Evolutionary conservation across 2,797 vertebrate genomes (phyloP).

Genomic region (Takifugu rubripes): DNA sequence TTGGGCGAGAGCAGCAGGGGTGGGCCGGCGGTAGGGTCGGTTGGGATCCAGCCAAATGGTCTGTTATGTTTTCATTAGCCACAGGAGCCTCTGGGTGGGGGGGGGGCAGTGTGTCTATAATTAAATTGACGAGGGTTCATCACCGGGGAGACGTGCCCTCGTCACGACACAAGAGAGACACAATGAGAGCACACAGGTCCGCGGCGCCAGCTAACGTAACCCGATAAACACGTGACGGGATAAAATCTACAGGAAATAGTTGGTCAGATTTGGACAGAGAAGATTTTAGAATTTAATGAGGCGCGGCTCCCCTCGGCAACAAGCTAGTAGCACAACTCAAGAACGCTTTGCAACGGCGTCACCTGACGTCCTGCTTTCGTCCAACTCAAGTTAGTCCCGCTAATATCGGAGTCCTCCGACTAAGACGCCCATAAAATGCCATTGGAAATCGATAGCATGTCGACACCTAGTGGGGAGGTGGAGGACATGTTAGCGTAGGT

Average conservation of each 20-base stretch:
- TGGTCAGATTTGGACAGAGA: neutral
- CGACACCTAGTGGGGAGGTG: too few relatives aligned
- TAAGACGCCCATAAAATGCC: too few relatives aligned
- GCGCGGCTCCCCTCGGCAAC: too few relatives aligned
- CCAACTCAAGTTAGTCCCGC: too few relatives aligned
- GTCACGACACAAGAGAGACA: conserved; percentile 42
- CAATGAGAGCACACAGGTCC: conserved; percentile 37
- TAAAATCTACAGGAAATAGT: conserved; percentile 1
- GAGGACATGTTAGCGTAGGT: too few relatives aligned
- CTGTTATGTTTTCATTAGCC: conserved; percentile 65
- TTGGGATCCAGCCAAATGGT: conserved; percentile 41
- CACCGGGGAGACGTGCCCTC: conserved; percentile 55
- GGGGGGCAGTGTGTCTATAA: conserved; percentile 48
- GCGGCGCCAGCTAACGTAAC: conserved; percentile 39
- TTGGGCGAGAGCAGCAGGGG: conserved; percentile 26
- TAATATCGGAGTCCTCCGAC: too few relatives aligned
- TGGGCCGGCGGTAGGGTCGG: conserved; percentile 34
- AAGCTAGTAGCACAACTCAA: too few relatives aligned
- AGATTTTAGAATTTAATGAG: neutral
- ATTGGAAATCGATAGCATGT: too few relatives aligned
- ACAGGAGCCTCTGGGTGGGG: conserved; percentile 41
- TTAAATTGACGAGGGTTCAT: conserved; percentile 61
- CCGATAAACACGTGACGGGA: conserved; percentile 12
- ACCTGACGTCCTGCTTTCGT: too few relatives aligned
- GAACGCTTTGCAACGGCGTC: too few relatives aligned